Conservation (phyloP, 2,797 vertebrate genomes). For the Neosilurus mollespiculum region DNA sequence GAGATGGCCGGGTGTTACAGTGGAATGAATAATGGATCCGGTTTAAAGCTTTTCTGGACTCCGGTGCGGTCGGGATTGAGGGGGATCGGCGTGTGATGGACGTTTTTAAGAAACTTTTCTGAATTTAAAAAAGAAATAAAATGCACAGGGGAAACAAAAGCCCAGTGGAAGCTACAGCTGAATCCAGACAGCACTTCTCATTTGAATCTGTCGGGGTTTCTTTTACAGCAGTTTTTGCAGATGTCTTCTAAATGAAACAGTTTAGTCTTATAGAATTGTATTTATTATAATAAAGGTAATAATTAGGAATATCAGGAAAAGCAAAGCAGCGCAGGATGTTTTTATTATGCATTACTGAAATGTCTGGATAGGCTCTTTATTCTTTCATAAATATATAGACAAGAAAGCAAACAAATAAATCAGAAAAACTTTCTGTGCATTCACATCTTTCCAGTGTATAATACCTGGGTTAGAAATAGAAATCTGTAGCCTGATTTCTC, state of each 20-base stretch:
- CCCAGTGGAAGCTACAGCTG: too few species aligned
- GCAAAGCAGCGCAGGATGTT: background rate
- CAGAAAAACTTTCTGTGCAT: background rate
- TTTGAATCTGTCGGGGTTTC: background rate
- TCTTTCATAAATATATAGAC: background rate
- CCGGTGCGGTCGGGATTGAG: constrained; percentile 45
- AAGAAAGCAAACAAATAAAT: too few species aligned
- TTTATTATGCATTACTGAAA: background rate
- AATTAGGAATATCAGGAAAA: too few species aligned
- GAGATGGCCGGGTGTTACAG: constrained; percentile 65
- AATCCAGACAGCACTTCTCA: background rate
- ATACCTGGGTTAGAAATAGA: too few species aligned
- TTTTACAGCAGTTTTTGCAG: background rate
- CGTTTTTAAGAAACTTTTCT: too few species aligned
- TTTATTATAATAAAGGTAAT: background rate
- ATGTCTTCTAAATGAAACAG: background rate
- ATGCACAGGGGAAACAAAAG: constrained; percentile 3
- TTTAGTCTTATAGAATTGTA: background rate
- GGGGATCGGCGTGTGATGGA: constrained; percentile 53
- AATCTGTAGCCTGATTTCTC: too few species aligned
- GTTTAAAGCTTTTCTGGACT: constrained; percentile 60
- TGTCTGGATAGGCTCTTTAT: background rate
- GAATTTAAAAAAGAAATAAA: background rate
- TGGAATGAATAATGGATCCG: constrained; percentile 67
- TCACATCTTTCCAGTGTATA: background rate